These are phyloP conservation scores for Benitochromis conjunctus DNA, from an alignment of 2,113 vertebrate genomes.

Conservation along the genomic window DNA sequence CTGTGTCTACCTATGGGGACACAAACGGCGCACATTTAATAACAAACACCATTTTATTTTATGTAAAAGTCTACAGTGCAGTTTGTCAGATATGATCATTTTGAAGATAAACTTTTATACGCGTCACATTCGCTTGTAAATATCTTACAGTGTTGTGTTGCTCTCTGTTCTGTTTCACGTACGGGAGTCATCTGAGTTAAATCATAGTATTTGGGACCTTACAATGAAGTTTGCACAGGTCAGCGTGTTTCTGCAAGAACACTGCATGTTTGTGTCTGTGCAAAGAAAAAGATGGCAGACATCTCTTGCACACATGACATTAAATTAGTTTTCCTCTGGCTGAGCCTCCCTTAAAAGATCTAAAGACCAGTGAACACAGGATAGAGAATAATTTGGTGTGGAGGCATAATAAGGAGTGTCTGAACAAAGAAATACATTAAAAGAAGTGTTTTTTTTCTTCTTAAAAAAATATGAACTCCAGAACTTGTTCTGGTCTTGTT, in stretches of 20 bases:
- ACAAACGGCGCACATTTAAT: neutral
- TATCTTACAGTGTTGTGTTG: neutral
- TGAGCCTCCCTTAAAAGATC: neutral
- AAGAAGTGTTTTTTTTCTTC: neutral
- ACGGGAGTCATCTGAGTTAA: neutral
- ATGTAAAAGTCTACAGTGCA: neutral
- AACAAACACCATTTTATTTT: neutral
- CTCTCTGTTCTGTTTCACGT: neutral
- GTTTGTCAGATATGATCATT: neutral
- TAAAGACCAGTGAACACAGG: neutral
- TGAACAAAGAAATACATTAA: neutral
- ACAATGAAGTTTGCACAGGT: neutral
- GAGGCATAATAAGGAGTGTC: neutral
- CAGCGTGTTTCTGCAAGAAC: neutral
- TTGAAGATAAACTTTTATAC: neutral
- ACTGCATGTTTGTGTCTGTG: neutral
- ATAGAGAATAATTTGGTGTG: neutral
- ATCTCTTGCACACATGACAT: neutral
- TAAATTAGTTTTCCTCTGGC: neutral
- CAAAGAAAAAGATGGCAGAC: neutral
- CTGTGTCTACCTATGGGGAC: neutral
- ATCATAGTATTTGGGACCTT: neutral
- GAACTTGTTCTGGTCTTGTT: neutral
- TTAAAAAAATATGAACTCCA: neutral
- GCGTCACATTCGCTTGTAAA: fast-evolving